Base-by-base conservation (phyloP, 2,113 vertebrate genomes). In the Trematomus loennbergii region DNA sequence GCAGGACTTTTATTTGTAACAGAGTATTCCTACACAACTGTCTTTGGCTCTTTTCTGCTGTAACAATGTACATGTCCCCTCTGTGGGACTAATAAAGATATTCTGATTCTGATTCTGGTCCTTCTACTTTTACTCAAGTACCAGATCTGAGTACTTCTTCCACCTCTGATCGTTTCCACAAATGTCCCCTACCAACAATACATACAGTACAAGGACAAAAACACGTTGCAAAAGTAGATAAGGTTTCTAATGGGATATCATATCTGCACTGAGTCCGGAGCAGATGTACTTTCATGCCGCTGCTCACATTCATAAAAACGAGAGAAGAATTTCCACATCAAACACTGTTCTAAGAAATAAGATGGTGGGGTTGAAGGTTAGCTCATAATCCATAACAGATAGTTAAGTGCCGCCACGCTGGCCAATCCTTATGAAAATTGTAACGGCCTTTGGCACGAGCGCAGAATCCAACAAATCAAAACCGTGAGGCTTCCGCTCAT, bases 361-460 rank as follows among this genome's bases (percentile, higher is more conserved):
- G 79, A 72, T 0, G 52, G 29, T 0, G 77, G 66, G 90, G 87
- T 88, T 76, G 67, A 87, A 83, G 87, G 85, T 89, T 29, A 66
- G 81, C 81, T 82, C 74, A 54, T 86, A 81, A 89, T 83, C 83
- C 73, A 84, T 72, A 86, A 86, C 85, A 78, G 85, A 79, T 60
- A 79, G 86, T 61, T 54, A 17, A 77, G 77, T 57, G 70, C 20
- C 78, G 67, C 82, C 64, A 54, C 12, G 52, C 55, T 72, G 87
- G 83, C 81, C 0, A 50, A 59, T 67, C 90, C 75, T 78, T 82
- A 70, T 86, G 75, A 86, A 90, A 73, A 80, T 40, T 72, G 54
- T 33, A 87, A 66, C 65, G 16, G 57, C 76, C 64, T 81, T 79
- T 58, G 88, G 88, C 88, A 77, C 22, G 1, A 46, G 67, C 65